Base-by-base conservation (phyloP, 1,140 invertebrate genomes). In the Zaprionus nigranus region DNA sequence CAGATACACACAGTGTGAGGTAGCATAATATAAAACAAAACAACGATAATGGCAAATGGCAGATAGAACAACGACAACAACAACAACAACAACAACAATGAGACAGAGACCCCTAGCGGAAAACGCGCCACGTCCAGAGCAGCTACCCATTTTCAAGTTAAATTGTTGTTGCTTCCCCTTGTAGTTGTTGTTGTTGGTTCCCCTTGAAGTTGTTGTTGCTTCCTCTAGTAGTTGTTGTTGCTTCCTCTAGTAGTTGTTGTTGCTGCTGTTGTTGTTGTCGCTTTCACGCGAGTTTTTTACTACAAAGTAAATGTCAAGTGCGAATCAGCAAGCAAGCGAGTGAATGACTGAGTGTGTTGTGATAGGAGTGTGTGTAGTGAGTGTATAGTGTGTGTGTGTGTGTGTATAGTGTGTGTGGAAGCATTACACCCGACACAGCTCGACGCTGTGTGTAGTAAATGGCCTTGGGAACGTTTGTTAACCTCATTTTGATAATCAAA, bases 281-380 rank as follows among this genome's bases (percentile, higher is more conserved):
- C 43, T 75, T 78, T 78, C 67, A 77, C 75, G 62, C 63, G 62
- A 76, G 62, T 58, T 70, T 70, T 71, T 90, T 81, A 82, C 85
- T 90, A 79, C 75, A 82, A 88, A 90, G 85, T 90, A 90, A 88
- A 88, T 88, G 85, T 88, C 85, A 90, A 88, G 85, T 88, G 85
- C 81, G 85, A 88, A 88, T 88, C 74, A 80, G 76, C 64, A 73
- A 68, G 76, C 61, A 73, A 65, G 64, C 60, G 75, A 70, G 54
- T 75, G 67, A 71, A 62, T 64, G 53, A 73, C 60, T 69, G 65
- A 57, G 26, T 71, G 65, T 53, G 60, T 54, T 24, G 43, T 72
- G 40, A 6, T 49, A 56, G 63, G 72, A 79, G 77, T 64, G 63
- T 28, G 60, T 12, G 56, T 30, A 64, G 38, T 69, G 60, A 65